Percentiles rank a stretch among this genome's conserved stretches.
Evolutionary conservation across 2,113 vertebrate genomes (phyloP).

Genomic region (Rana temporaria): DNA sequence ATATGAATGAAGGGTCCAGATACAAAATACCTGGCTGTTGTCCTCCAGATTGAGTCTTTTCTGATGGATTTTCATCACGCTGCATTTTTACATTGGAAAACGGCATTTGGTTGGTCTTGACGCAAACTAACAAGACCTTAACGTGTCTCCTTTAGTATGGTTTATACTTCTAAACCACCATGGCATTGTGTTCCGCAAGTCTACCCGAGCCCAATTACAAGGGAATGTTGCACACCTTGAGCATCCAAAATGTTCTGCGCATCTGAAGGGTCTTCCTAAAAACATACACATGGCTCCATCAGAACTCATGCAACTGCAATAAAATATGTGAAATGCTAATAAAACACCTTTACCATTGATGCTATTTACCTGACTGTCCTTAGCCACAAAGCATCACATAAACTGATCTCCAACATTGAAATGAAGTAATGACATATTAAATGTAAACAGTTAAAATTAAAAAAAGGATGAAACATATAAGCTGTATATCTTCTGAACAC

Average conservation of each 20-base stretch:
- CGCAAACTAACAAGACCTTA: background rate
- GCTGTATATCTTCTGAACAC: background rate
- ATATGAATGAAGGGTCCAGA: constrained; percentile 39
- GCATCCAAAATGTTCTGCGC: constrained; percentile 8
- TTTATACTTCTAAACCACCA: background rate
- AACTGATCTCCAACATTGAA: too few relatives aligned
- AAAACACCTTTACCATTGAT: background rate
- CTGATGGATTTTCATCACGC: background rate
- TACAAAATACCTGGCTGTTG: constrained; percentile 22
- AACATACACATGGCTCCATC: background rate
- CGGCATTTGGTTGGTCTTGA: background rate
- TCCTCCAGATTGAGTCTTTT: background rate
- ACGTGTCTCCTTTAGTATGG: background rate
- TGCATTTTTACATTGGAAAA: constrained; percentile 21
- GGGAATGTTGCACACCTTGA: constrained; percentile 12
- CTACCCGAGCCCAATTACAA: background rate
- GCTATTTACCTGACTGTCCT: too few relatives aligned
- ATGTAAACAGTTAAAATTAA: background rate
- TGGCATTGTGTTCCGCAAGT: constrained; percentile 13
- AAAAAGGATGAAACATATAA: background rate
- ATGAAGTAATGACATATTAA: background rate
- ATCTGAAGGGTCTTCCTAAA: constrained; percentile 9
- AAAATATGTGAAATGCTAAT: background rate
- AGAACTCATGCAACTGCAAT: constrained; percentile 1
- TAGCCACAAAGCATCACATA: too few relatives aligned